Evolutionary conservation across 1,140 invertebrate genomes (phyloP).

Genomic region (Lethrus apterus): DNA sequence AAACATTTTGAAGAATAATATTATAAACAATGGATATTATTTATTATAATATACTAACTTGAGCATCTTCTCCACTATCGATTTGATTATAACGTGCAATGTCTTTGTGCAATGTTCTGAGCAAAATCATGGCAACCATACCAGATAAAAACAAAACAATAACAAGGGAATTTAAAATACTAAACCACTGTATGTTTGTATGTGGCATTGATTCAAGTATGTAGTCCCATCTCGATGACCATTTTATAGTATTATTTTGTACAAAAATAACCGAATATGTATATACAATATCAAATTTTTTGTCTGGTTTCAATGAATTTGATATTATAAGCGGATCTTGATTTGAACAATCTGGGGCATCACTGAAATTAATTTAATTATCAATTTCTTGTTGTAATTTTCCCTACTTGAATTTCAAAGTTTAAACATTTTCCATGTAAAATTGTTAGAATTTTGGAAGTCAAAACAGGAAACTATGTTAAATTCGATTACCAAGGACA

Average conservation of each 20-base stretch:
- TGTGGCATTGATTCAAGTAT: slow-evolving; percentile 97
- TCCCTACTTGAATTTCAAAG: no score
- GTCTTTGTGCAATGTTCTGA: slow-evolving; percentile 96
- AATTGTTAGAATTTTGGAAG: no score
- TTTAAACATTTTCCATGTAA: no score
- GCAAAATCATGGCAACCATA: slow-evolving; percentile 99
- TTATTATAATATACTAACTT: slow-evolving; percentile 45
- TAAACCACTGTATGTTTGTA: slow-evolving; percentile 99
- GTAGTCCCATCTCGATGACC: slow-evolving; percentile 99
- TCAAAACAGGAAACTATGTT: no score
- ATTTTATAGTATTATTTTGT: slow-evolving; percentile 81
- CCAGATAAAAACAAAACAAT: slow-evolving; percentile 88
- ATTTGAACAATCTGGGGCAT: slow-evolving; percentile 11
- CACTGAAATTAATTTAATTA: no score
- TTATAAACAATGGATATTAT: slow-evolving; percentile 2
- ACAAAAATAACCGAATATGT: slow-evolving; percentile 82
- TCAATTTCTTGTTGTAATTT: no score
- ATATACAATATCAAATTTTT: slow-evolving; percentile 68
- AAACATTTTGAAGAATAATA: slow-evolving; percentile 5
- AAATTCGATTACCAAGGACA: no score
- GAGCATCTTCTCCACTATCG: slow-evolving; percentile 91
- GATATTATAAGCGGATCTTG: slow-evolving; percentile 24
- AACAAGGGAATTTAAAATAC: slow-evolving; percentile 83
- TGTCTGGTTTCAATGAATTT: slow-evolving; percentile 47
- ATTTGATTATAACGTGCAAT: slow-evolving; percentile 98